Evolutionary conservation across 2,888 invertebrate genomes (phyloP).

Genomic region (Tortricodes alternella): DNA sequence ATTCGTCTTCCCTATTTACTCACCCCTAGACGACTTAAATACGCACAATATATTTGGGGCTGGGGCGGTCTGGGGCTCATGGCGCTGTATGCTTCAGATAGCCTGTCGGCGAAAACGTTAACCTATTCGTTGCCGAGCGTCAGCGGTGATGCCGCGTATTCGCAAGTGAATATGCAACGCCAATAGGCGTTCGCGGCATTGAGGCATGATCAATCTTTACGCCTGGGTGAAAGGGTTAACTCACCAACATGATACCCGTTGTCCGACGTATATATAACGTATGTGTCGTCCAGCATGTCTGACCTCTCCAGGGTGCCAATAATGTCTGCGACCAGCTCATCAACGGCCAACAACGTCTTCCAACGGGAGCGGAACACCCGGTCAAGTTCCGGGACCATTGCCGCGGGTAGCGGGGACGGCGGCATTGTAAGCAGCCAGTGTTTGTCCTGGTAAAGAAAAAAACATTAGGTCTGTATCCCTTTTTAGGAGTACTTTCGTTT

Average conservation of each 20-base stretch:
- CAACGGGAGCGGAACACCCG: constrained; percentile 88
- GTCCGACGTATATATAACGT: constrained; percentile 92
- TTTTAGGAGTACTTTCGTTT: too few relatives aligned
- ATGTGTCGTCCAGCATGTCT: constrained; percentile 87
- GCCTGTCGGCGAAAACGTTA: too few relatives aligned
- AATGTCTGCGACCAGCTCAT: constrained; percentile 89
- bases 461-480: not conserved
- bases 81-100: too few relatives aligned
- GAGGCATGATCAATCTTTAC: too few relatives aligned
- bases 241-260: constrained; percentile 95
- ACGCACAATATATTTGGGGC: too few relatives aligned
- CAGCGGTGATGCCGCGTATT: too few relatives aligned
- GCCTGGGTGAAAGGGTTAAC: constrained; percentile 27
- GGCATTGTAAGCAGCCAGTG: constrained; percentile 92
- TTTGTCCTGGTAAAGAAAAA: constrained; percentile 82
- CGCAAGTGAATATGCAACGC: too few relatives aligned
- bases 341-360: constrained; percentile 92
- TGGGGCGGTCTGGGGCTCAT: too few relatives aligned
- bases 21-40: too few relatives aligned
- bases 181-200: too few relatives aligned
- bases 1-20: too few relatives aligned
- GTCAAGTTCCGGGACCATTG: constrained; percentile 85
- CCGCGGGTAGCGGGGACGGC: constrained; percentile 84
- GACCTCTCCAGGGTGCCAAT: constrained; percentile 79
- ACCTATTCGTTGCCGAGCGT: too few relatives aligned